Evolutionary conservation across 2,113 vertebrate genomes (phyloP), one percentile per base, ranked within the genome.

Genomic region (Pardalotus punctatus): DNA sequence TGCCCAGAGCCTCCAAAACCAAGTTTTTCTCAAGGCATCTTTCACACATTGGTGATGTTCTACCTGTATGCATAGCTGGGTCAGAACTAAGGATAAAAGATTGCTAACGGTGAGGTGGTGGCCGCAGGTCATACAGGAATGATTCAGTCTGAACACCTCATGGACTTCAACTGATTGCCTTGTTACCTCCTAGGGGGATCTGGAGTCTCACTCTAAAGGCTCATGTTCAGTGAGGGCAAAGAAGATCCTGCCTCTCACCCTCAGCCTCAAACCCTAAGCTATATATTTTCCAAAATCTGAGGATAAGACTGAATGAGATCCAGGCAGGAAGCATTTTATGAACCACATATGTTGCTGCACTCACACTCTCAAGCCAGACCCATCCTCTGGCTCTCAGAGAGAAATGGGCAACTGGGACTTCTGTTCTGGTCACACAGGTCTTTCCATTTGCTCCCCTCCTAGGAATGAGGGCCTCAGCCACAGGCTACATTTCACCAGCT

Each of bases 401-500:
- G 29, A 64, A 51, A 45, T 11, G 17, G 6, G 29, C 48, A 86
- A 14, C 17, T 1, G 1, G 4, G 22, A 80, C 11, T 83, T 86
- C 57, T 53, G 21, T 60, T 47, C 28, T 53, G 35, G 25, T 81
- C 54, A 7, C 27, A 12, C 23, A 38, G 19, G 33, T 51, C 36
- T 70, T 73, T 38, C 72, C 5, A 5, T 83, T 72, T 92, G 54
- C 36, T 57, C 20, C 10, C n/a, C 69, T 60, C 15, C 24, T 47
- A 38, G 43, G 14, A 80, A 57, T 21, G 24, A 92, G 15, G 17
- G 5, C 20, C 29, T 45, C 21, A 60, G 22, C 8, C 45, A n/a
- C 0, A 4, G 33, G n/a, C 31, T 70, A 25, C 0, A 0, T 23
- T 53, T 69, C 5, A 0, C 14, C 25, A 29, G 24, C 58, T 57